phyloP scores from a whole-genome alignment of 1,140 invertebrate genomes.

The Aphelinus certus region DNA sequence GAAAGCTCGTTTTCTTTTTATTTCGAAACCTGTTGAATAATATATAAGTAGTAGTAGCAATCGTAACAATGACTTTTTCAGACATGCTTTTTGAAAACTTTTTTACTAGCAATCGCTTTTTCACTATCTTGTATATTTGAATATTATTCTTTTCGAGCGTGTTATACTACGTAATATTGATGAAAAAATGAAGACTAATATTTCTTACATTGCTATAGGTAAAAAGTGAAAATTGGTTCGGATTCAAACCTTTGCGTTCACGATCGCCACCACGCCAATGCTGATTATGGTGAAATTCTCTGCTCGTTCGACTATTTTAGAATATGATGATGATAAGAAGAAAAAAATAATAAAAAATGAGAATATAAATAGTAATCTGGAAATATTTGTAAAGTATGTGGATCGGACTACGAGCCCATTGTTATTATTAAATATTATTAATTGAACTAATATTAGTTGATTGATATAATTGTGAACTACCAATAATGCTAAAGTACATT shows the following conservation, averaged over 20 bases:
- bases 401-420: slow-evolving; percentile 47
- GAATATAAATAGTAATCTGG: slow-evolving; percentile 40
- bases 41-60: neutral
- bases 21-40: slow-evolving; percentile 1
- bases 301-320: slow-evolving; percentile 36
- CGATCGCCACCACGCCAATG: slow-evolving; percentile 9
- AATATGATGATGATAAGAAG: slow-evolving; percentile 31
- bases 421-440: slow-evolving; percentile 53
- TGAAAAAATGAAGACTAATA: slow-evolving; percentile 24
- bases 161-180: slow-evolving; percentile 5
- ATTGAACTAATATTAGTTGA: slow-evolving; percentile 51
- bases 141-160: slow-evolving; percentile 1
- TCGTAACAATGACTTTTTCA: slow-evolving; percentile 6
- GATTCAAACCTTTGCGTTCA: slow-evolving; percentile 32
- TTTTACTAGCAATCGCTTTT: slow-evolving; percentile 14
- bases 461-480: slow-evolving; percentile 46
- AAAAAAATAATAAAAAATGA: slow-evolving; percentile 33
- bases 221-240: neutral
- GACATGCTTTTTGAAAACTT: neutral
- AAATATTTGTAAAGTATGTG: slow-evolving; percentile 44
- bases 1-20: slow-evolving; percentile 23
- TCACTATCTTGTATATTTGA: slow-evolving; percentile 1
- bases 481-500: slow-evolving; percentile 42
- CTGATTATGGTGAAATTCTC: slow-evolving; percentile 32
- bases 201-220: neutral